Conservation (phyloP, 2,888 invertebrate genomes). For the Chrysodeixis includens region DNA sequence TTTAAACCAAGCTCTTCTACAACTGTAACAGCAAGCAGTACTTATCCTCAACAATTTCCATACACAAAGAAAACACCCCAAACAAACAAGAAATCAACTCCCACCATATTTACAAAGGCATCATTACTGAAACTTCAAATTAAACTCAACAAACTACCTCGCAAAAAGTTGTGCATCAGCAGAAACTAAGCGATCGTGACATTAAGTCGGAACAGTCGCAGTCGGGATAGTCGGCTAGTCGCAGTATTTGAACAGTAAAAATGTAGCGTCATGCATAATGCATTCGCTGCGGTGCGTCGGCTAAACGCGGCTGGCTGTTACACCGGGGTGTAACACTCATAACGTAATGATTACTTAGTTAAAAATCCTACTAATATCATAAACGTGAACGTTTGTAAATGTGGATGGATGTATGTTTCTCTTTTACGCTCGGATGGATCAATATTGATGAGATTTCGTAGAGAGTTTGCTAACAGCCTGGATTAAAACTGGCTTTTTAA, state of each 20-base stretch:
- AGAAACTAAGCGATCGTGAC: conserved; percentile 65
- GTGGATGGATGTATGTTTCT: too few relatives aligned
- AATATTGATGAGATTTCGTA: too few relatives aligned
- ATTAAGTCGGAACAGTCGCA: conserved; percentile 55
- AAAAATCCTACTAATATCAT: too few relatives aligned
- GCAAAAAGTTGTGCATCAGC: conserved; percentile 44
- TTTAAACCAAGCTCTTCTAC: too few relatives aligned
- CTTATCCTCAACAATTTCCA: neutral
- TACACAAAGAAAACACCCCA: neutral
- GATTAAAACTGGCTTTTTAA: too few relatives aligned
- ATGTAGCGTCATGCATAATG: conserved; percentile 73
- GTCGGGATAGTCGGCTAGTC: conserved; percentile 20
- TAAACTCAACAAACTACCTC: conserved; percentile 43
- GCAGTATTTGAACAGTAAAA: conserved; percentile 62
- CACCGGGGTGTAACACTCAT: conserved; percentile 40
- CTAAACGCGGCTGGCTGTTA: conserved; percentile 49
- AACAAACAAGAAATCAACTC: neutral
- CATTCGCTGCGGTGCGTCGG: conserved; percentile 62
- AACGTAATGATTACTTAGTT: neutral
- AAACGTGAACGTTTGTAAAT: too few relatives aligned
- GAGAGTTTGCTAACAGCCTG: too few relatives aligned
- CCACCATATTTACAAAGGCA: conserved; percentile 17
- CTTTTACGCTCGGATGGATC: too few relatives aligned
- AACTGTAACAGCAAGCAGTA: too few relatives aligned
- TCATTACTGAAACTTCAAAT: conserved; percentile 42